A percentile compares a stretch with the other conserved stretches of the same genome.
phyloP scores from a whole-genome alignment of 2,888 invertebrate genomes.

The Cybosia mesomella region DNA sequence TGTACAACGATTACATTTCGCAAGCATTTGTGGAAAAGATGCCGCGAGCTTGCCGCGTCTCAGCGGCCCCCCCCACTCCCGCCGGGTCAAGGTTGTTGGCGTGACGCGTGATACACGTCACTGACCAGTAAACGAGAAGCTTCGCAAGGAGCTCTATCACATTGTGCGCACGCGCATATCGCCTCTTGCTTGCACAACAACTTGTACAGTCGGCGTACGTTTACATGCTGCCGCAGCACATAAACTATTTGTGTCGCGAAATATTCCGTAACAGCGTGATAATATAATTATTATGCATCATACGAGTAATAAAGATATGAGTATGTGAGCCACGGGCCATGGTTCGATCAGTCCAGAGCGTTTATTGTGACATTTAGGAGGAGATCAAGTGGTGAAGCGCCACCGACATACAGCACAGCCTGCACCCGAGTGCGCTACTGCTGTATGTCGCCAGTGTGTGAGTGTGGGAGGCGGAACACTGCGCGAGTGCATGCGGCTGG shows the following conservation, averaged over 20 bases:
- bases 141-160: background rate
- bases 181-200: background rate
- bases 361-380: background rate
- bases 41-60: no score
- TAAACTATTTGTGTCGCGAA: background rate
- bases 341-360: background rate
- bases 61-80: no score
- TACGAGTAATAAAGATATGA: background rate
- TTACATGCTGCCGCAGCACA: background rate
- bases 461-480: background rate
- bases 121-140: background rate
- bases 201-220: background rate
- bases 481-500: background rate
- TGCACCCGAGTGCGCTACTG: no score
- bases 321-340: background rate
- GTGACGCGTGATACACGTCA: constrained; percentile 8
- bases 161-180: background rate
- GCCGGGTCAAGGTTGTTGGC: constrained; percentile 10
- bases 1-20: no score
- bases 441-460: background rate
- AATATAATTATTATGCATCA: no score
- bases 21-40: no score
- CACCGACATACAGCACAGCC: no score
- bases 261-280: background rate
- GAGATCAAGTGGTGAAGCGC: no score